Percentiles rank a stretch among this genome's conserved stretches.
Conservation (phyloP, 2,113 vertebrate species). For the Elaphurus davidianus region DNA sequence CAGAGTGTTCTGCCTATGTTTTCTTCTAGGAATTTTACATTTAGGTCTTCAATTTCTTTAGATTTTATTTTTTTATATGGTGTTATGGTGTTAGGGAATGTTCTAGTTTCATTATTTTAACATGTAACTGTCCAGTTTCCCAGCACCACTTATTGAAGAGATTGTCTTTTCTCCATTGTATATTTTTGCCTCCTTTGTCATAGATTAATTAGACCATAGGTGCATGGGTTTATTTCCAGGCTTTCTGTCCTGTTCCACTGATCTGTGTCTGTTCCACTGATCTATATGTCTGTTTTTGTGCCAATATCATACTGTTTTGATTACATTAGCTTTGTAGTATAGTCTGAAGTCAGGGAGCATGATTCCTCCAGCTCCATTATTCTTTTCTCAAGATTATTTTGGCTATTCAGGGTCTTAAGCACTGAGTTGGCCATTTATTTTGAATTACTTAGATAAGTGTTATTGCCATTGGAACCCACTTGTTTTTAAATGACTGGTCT, state of each 20-base stretch:
- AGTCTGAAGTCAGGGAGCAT: background rate
- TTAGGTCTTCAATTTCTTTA: background rate
- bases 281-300: background rate
- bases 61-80: background rate
- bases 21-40: background rate
- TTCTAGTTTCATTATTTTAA: background rate
- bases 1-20: background rate
- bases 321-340: background rate
- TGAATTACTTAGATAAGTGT: background rate
- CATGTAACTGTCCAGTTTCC: background rate
- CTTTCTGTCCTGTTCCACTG: background rate
- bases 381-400: background rate
- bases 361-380: background rate
- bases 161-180: background rate
- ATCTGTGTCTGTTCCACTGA: background rate
- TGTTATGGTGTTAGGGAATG: background rate
- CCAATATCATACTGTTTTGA: background rate
- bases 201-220: background rate
- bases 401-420: background rate
- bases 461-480: background rate
- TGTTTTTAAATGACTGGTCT: background rate
- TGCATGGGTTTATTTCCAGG: background rate
- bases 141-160: background rate
- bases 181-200: background rate
- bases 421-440: background rate